Evolutionary conservation across 2,113 vertebrate species (phyloP), one percentile per base, ranked within the genome.

Genomic region (Noturus placidus): DNA sequence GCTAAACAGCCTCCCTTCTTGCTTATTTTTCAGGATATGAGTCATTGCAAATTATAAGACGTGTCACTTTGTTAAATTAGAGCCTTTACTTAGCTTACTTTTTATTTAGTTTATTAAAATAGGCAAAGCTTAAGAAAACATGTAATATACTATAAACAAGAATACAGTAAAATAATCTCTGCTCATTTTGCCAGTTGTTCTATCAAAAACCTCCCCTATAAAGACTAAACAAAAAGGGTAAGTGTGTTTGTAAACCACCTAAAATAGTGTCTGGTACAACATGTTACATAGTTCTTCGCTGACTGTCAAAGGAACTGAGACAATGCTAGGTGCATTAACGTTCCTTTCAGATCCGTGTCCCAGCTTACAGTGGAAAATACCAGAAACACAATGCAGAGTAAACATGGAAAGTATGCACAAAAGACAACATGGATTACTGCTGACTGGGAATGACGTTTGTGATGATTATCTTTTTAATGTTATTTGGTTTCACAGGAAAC

Each of bases 181-280:
- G 82, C 38, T 82, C 13, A 30, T 52, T 52, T 15, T 46, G 70
- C 83, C 42, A 89, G 82, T 38, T 33, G 57, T 87, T 81, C 46
- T 78, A 22, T 61, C 65, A 30, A 30, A 92, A 88, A 90, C 88
- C 83, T 85, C 90, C 56, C 65, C 85, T 90, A 76, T 19, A 52
- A 33, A 91, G 89, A 87, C 78, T 85, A 81, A 87, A 89, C 85
- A 91, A 61, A 79, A 89, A 30, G 61, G 33, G 69, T 87, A 50
- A 84, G 63, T 91, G 19, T 88, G 90, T 69, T 83, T 89, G 88
- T 57, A 83, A 89, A 90, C 88, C 83, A 90, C 78, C 83, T 91
- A 81, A 91, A 90, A 88, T 65, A 25, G 86, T 27, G 67, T 42
- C 54, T 69, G 33, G 54, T 87, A 85, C 80, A 88, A 88, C 30